Base-by-base conservation (phyloP, 2,113 vertebrate genomes). In the Clarias gariepinus region DNA sequence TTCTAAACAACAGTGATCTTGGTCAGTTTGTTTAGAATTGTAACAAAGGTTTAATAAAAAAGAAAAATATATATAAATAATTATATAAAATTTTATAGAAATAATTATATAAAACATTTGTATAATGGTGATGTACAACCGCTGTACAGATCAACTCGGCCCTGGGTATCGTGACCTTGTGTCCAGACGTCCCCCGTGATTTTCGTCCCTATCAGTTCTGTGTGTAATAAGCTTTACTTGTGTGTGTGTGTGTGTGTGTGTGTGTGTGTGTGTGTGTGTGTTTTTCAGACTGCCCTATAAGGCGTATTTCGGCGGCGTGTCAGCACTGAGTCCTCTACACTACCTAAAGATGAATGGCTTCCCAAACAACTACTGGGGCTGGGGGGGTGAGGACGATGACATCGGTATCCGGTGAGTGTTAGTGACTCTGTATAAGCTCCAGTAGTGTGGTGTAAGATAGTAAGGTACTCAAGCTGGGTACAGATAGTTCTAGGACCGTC, bases 301-400 rank as follows among this genome's bases (percentile, higher is more conserved):
- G 80, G 93, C 92, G 86, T 96, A 95, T 91, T 95, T 96, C 60
- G 96, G 96, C 18, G 96, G 95, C 0, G 96, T 96, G 81, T 96
- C 96, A 0, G 96, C 96, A 1, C 90, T 96, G 87, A 83, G 88
- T 3, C 96, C 95, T 2, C 90, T 91, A 84, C 96, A 96, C 60
- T 96, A 95, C 92, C 92, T 96, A 73, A 96, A 94, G 90, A 96
- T 96, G 89, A 96, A 96, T 0, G 95, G 96, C 4, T 97, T 97
- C 82, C 94, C 96, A 73, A 97, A 94, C 88, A 95, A 94, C 81
- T 96, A 95, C 93, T 96, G 94, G 95, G 95, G 95, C 84, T 95
- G 96, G 96, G 95, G 95, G 0, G 94, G 92, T 2, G 96, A 97
- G 90, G 96, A 96, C 0, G 94, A 96, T 0, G 95, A 96, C 88